Conservation (phyloP, 1,140 invertebrate species). For the Eriosoma lanigerum region DNA sequence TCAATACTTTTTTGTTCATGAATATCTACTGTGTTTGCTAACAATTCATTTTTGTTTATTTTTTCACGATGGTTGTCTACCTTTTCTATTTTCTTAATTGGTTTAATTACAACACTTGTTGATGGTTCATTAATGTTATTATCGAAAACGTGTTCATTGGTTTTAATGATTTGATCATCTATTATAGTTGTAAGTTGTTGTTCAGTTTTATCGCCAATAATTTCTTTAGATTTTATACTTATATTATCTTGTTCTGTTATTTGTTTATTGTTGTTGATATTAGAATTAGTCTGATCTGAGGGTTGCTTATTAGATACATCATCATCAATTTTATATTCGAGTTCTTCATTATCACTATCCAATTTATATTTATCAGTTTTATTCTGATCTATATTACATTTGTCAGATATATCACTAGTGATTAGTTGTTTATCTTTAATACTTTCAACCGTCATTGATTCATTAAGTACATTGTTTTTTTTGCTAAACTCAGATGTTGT, state of each 20-base stretch:
- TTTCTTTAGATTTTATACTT: neutral
- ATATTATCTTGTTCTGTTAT: neutral
- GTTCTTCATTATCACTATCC: neutral
- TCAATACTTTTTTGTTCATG: conserved; percentile 1
- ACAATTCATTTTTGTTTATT: neutral
- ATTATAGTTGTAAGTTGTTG: neutral
- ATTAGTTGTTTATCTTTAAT: neutral
- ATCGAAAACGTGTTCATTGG: neutral
- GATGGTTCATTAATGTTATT: neutral
- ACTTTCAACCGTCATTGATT: neutral
- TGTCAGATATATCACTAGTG: neutral
- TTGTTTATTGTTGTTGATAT: neutral
- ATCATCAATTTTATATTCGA: neutral
- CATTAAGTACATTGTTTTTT: neutral
- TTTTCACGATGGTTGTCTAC: neutral
- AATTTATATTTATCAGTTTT: neutral
- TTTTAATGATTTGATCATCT: neutral
- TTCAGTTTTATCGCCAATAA: neutral
- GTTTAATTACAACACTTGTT: neutral
- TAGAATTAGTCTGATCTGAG: neutral
- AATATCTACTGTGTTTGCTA: neutral
- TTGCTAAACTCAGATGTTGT: conserved; percentile 1
- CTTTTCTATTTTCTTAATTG: conserved; percentile 5
- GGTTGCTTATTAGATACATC: neutral
- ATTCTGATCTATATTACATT: neutral